These are phyloP conservation scores for Alviniconcha strummeri DNA, from an alignment of 2,888 invertebrate species.

Conservation along the genomic window DNA sequence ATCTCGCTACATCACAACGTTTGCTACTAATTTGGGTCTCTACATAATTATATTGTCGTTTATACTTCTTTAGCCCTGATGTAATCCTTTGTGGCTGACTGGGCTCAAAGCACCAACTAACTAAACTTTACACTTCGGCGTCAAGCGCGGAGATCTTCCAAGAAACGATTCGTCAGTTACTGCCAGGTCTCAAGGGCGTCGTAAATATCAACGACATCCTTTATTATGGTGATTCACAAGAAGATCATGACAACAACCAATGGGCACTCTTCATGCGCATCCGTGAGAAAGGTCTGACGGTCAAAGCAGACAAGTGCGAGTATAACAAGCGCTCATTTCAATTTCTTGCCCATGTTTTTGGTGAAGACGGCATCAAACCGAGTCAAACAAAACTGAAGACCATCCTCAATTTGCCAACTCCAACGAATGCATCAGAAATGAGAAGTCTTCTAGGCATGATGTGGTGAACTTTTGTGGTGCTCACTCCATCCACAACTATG, in stretches of 20 bases:
- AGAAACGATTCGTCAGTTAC: slow-evolving; percentile 70
- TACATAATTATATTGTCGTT: slow-evolving; percentile 39
- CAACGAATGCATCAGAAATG: slow-evolving; percentile 34
- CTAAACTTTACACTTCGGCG: slow-evolving; percentile 40
- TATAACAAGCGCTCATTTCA: slow-evolving; percentile 24
- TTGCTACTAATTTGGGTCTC: slow-evolving; percentile 33
- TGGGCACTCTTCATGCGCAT: slow-evolving; percentile 8
- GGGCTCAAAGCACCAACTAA: no score
- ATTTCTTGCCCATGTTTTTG: slow-evolving; percentile 27
- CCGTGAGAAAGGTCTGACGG: slow-evolving; percentile 24
- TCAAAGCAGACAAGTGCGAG: slow-evolving; percentile 29
- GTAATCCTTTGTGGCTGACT: no score
- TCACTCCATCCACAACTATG: slow-evolving; percentile 31
- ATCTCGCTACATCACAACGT: slow-evolving; percentile 53
- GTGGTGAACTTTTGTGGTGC: slow-evolving; percentile 34
- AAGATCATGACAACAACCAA: slow-evolving; percentile 34
- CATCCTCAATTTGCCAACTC: slow-evolving; percentile 19
- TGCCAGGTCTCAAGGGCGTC: slow-evolving; percentile 14
- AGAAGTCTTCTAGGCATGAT: slow-evolving; percentile 36
- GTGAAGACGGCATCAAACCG: slow-evolving; percentile 16
- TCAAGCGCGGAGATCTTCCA: slow-evolving; percentile 51
- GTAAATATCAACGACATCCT: slow-evolving; percentile 37
- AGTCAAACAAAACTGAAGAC: slow-evolving; percentile 28
- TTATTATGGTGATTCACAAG: slow-evolving; percentile 11
- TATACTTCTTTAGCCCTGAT: no score